Conservation (phyloP, 35 echinoderm and acorn worm species). For the Nesometra sesokonis region DNA sequence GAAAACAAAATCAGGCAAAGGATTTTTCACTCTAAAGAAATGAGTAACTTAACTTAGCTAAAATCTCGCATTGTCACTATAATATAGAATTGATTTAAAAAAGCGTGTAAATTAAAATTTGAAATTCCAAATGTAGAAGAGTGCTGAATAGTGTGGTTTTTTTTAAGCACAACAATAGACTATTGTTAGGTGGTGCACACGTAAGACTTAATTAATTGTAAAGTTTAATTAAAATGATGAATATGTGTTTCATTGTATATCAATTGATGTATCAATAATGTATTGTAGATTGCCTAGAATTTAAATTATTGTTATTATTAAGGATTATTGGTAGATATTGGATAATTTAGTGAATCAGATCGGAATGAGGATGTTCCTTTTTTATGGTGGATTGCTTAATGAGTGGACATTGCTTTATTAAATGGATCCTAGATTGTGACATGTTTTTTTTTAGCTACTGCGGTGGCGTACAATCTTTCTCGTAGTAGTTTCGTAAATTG, state of each 20-base stretch:
- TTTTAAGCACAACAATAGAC: not conserved
- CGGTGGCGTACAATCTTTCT: not conserved
- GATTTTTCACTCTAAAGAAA: constrained; percentile 60
- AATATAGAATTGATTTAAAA: not conserved
- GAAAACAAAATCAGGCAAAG: constrained; percentile 49
- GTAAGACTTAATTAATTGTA: not conserved
- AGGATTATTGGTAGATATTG: not conserved
- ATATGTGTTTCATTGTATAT: not conserved
- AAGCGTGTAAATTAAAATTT: not conserved
- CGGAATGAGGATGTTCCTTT: too few species aligned
- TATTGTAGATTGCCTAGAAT: not conserved
- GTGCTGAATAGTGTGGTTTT: not conserved
- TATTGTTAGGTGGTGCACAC: not conserved
- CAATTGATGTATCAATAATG: not conserved
- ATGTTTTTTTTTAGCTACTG: not conserved
- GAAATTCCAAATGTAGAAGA: not conserved
- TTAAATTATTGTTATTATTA: not conserved
- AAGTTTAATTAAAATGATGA: not conserved
- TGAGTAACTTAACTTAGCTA: not conserved
- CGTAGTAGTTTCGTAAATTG: not conserved
- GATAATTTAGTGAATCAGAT: not conserved
- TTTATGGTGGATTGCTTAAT: too few species aligned
- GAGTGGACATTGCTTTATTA: not conserved
- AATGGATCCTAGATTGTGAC: not conserved
- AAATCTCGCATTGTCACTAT: not conserved